phyloP scores from a whole-genome alignment of 64 coral and sea anemone genomes.

The Catalaphyllia jardinei region DNA sequence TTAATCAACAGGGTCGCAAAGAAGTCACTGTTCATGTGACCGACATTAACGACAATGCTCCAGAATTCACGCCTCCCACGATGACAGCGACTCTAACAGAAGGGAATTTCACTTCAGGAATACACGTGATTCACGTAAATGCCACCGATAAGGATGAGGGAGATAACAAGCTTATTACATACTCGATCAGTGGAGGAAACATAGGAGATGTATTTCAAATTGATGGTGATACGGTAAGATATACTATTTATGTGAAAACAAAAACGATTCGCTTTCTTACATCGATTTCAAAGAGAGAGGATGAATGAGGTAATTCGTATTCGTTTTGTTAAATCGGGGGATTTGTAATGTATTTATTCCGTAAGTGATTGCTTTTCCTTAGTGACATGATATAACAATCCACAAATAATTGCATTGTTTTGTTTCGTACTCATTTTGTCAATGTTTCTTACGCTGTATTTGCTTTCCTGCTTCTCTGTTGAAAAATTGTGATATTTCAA shows the following conservation, averaged over 20 bases:
- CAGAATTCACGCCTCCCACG: constrained; percentile 24
- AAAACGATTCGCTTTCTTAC: no score
- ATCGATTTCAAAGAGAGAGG: neutral
- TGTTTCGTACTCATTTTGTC: neutral
- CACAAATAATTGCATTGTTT: no score
- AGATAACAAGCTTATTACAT: constrained; percentile 46
- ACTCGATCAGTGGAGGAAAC: constrained; percentile 59
- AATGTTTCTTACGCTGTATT: neutral
- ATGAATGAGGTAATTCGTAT: neutral
- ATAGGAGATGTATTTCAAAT: constrained; percentile 56
- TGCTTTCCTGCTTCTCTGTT: no score
- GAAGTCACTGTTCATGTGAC: constrained; percentile 54
- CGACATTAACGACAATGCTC: constrained; percentile 70
- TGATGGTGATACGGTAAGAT: constrained; percentile 53
- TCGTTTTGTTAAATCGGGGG: neutral
- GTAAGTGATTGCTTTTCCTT: no score
- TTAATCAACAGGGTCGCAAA: constrained; percentile 41
- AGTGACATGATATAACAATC: no score
- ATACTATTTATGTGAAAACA: neutral
- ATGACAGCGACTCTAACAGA: constrained; percentile 29
- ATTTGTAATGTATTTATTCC: no score
- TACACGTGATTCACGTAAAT: constrained; percentile 17
- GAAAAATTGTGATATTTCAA: neutral
- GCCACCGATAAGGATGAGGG: constrained; percentile 65
- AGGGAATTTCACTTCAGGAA: constrained; percentile 31